A percentile compares a stretch with the other conserved stretches of the same genome.
These are phyloP conservation scores for Sclerurus mexicanus DNA, from an alignment of 2,113 vertebrate species.

Conservation along the genomic window DNA sequence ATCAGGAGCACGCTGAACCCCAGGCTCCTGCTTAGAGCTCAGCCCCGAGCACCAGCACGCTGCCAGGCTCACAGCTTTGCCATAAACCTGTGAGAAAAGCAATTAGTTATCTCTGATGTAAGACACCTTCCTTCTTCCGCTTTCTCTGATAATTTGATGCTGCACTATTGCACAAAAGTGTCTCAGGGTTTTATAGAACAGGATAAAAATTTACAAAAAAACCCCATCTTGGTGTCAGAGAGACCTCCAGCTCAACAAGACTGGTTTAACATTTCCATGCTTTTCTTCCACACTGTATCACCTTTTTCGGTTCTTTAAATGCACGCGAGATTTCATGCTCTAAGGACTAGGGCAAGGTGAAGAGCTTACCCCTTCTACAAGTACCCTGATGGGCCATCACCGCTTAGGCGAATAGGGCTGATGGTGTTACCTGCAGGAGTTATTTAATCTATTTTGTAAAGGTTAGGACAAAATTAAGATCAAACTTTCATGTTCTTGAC, in stretches of 20 bases:
- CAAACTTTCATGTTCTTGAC: background rate
- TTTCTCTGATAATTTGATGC: background rate
- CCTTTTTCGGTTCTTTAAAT: background rate
- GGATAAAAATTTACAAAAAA: background rate
- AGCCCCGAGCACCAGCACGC: fast-evolving
- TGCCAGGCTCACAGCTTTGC: background rate
- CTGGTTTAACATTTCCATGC: background rate
- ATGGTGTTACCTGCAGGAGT: background rate
- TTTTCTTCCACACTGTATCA: background rate
- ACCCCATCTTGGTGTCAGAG: background rate
- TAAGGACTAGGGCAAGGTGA: background rate
- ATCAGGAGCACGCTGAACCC: fast-evolving
- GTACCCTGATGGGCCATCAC: background rate
- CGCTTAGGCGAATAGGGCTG: background rate
- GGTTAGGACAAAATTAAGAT: constrained; percentile 62
- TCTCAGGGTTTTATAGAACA: background rate
- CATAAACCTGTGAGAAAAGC: background rate
- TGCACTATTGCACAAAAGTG: fast-evolving
- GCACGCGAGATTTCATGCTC: background rate
- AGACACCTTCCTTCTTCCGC: background rate
- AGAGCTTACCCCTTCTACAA: background rate
- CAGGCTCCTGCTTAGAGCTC: background rate
- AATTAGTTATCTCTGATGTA: background rate
- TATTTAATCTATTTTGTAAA: constrained; percentile 35
- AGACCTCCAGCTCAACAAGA: background rate